Evolutionary conservation across 2,797 vertebrate genomes (phyloP).

Genomic region (Capromys pilorides): DNA sequence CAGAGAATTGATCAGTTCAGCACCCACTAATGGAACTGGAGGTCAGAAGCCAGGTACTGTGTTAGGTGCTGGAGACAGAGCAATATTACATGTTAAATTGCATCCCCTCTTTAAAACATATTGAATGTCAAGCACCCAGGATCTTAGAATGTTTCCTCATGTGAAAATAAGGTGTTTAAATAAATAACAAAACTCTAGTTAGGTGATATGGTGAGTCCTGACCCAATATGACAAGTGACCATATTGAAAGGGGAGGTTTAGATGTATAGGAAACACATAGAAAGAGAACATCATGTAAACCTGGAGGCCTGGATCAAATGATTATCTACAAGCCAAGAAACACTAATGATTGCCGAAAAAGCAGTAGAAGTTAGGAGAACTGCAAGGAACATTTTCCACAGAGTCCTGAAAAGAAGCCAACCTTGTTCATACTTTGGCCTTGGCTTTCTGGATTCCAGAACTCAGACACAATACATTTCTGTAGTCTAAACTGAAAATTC

Average conservation of each 20-base stretch:
- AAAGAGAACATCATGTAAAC: not conserved
- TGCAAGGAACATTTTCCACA: not conserved
- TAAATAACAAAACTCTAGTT: not conserved
- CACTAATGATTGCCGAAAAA: not conserved
- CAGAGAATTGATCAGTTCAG: not conserved
- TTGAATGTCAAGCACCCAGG: not conserved
- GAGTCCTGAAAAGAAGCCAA: not conserved
- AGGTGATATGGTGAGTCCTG: not conserved
- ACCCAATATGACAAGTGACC: not conserved
- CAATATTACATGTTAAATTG: not conserved
- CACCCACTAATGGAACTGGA: not conserved
- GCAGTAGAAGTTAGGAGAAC: not conserved
- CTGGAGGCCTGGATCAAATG: not conserved
- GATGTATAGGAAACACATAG: not conserved
- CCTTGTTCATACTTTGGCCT: not conserved
- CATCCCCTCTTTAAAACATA: not conserved
- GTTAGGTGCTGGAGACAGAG: not conserved
- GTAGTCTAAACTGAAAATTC: not conserved
- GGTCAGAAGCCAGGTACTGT: not conserved
- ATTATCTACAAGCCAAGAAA: not conserved
- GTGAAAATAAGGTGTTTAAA: not conserved
- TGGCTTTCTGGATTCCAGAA: not conserved
- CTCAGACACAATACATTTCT: not conserved
- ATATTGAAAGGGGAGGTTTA: constrained; percentile 19
- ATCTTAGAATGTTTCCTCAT: not conserved